Base-by-base conservation (phyloP, 2,113 vertebrate species). In the Hippocampus zosterae region DNA sequence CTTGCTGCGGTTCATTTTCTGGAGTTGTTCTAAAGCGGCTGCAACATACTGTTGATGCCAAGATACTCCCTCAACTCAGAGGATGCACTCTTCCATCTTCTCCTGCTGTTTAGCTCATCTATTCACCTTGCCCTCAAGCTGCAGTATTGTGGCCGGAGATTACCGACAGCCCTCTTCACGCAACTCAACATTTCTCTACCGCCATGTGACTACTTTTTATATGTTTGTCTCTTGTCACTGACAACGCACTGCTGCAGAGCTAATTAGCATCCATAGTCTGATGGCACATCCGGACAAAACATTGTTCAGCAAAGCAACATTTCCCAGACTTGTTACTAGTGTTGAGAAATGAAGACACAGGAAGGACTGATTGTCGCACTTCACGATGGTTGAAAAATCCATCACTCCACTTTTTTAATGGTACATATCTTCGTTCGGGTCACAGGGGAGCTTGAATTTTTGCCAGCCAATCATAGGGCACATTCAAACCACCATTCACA, bases 111-210 rank as follows among this genome's bases (percentile, higher is more conserved):
- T 85, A 88, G 83, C 81, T 83, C 77, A 75, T 75, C 76, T 89
- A 87, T 89, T 85, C 87, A 89, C 88, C 88, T 88, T 87, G 70
- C 85, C 87, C 82, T 85, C 81, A 71, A 87, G 89, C 77, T 75
- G 66, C 78, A 78, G 84, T 61, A 81, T 84, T 90, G 88, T 88
- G 87, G 78, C 85, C 66, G 83, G 87, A 90, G 86, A 90, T 90
- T 88, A 89, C 85, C 81, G 86, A 88, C 87, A 88, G 80, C 73
- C 82, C 74, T 87, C 77, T 81, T 74, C 77, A 60, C 85, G 82
- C 79, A 78, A 46, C 75, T 68, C 74, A 70, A 69, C 65, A 56
- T 82, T 79, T 81, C 74, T 50, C 71, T 79, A 71, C 65, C 71
- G 33, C 44, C 76, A 61, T 82, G 63, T 75, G 44, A 69, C 59